Conservation (phyloP, 2,888 invertebrate genomes). For the Metellina segmentata region DNA sequence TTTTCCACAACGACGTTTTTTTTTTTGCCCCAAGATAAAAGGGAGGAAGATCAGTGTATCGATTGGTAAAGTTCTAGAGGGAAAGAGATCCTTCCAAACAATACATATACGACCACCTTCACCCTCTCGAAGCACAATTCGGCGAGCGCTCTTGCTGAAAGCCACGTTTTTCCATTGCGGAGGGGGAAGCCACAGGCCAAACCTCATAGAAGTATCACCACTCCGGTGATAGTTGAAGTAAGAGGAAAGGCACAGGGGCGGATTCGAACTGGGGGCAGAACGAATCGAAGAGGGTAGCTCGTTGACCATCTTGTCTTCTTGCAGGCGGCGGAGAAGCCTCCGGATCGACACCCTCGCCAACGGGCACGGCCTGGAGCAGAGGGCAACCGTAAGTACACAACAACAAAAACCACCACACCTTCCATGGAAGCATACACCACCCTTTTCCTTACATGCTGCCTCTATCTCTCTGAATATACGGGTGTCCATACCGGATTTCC, state of each 20-base stretch:
- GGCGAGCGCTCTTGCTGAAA: too few relatives aligned
- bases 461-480: background rate
- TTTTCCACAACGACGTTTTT: too few relatives aligned
- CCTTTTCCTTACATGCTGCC: background rate
- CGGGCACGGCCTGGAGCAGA: slow-evolving; percentile 71
- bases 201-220: slow-evolving; percentile 1
- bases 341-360: slow-evolving; percentile 68
- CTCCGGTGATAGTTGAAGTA: too few relatives aligned
- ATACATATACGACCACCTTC: too few relatives aligned
- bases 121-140: too few relatives aligned
- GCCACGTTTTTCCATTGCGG: background rate
- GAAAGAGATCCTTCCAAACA: too few relatives aligned
- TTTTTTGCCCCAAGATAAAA: too few relatives aligned
- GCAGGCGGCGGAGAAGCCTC: slow-evolving; percentile 69
- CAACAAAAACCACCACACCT: slow-evolving; percentile 14
- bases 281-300: slow-evolving; percentile 51
- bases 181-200: slow-evolving; percentile 5
- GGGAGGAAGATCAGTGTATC: too few relatives aligned
- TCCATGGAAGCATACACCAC: background rate
- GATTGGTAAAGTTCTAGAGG: too few relatives aligned
- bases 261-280: slow-evolving; percentile 50
- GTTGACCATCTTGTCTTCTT: slow-evolving; percentile 71
- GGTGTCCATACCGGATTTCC: background rate
- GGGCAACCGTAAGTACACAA: slow-evolving; percentile 69
- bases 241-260: slow-evolving; percentile 17